Percentiles rank a stretch among this genome's conserved stretches.
Evolutionary conservation across 23 tunicate genomes (phyloP).

Genomic region (Diplosoma virens): DNA sequence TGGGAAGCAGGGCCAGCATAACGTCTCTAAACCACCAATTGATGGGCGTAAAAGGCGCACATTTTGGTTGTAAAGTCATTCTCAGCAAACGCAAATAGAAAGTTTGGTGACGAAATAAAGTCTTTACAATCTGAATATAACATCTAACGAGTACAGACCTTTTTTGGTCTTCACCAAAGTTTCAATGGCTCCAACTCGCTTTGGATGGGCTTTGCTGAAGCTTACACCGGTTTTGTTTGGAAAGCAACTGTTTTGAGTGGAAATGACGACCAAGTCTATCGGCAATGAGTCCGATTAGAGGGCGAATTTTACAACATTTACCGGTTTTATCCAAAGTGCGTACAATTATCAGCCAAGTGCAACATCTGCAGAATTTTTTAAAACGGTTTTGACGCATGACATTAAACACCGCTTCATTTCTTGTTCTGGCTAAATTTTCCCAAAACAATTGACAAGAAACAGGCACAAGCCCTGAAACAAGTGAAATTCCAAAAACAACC

Average conservation of each 20-base stretch:
- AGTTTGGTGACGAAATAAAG: too few species aligned
- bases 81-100: too few species aligned
- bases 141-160: too few species aligned
- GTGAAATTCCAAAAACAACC: conserved; percentile 14
- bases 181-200: too few species aligned
- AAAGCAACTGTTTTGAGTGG: conserved; percentile 1
- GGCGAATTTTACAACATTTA: not conserved
- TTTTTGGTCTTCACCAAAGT: too few species aligned
- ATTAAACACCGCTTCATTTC: conserved; percentile 10
- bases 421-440: conserved; percentile 13
- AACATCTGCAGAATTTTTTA: conserved; percentile 19
- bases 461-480: conserved; percentile 24
- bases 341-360: conserved; percentile 11
- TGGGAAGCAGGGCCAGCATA: too few species aligned
- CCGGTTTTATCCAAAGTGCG: conserved; percentile 1
- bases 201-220: too few species aligned
- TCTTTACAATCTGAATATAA: too few species aligned
- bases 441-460: conserved; percentile 13
- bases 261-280: conserved; percentile 16
- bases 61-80: too few species aligned
- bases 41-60: too few species aligned
- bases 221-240: too few species aligned
- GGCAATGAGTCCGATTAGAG: not conserved
- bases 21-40: too few species aligned
- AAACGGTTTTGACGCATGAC: conserved; percentile 11